phyloP scores from a whole-genome alignment of 2,113 vertebrate species.

The Spizaetus ornatus region DNA sequence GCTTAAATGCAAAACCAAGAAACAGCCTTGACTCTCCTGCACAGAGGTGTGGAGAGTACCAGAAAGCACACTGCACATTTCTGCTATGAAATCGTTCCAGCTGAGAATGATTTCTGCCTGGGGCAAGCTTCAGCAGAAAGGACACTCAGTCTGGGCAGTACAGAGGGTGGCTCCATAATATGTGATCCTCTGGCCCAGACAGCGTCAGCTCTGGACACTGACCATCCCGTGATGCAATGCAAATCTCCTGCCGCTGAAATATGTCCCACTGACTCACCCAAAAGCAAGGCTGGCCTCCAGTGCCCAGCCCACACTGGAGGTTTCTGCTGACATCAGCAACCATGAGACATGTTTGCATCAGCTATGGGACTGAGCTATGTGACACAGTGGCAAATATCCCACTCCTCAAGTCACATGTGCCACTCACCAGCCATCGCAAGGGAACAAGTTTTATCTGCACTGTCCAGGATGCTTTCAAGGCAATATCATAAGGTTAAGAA shows the following conservation, averaged over 20 bases:
- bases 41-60: neutral
- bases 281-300: neutral
- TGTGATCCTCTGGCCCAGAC: neutral
- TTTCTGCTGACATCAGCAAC: neutral
- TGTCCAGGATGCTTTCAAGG: neutral
- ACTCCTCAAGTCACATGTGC: neutral
- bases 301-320: neutral
- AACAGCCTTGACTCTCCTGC: neutral
- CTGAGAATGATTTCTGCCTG: neutral
- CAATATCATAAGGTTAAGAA: neutral
- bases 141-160: neutral
- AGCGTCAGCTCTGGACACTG: neutral
- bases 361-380: neutral
- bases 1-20: neutral
- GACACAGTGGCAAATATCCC: neutral
- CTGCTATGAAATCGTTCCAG: neutral
- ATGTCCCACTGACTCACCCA: neutral
- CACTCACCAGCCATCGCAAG: neutral
- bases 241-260: neutral
- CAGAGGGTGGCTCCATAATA: neutral
- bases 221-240: neutral
- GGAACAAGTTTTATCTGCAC: neutral
- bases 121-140: neutral
- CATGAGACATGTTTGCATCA: neutral
- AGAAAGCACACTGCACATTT: neutral